These are phyloP conservation scores for Phoeniculus purpureus DNA, from an alignment of 2,797 vertebrate species.

Conservation along the genomic window DNA sequence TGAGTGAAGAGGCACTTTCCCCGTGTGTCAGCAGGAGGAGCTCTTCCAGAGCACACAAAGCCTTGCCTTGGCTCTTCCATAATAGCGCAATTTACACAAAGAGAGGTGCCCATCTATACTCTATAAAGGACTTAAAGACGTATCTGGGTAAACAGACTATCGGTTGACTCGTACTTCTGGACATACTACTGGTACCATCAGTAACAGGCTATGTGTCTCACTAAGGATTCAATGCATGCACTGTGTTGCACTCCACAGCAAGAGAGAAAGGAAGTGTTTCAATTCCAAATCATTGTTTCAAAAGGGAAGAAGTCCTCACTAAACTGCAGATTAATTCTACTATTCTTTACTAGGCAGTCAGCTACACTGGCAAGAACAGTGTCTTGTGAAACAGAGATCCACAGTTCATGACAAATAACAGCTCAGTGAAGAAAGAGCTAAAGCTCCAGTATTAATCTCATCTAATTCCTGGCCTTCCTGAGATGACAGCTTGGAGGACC, in stretches of 20 bases:
- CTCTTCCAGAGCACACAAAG: neutral
- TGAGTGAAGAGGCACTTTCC: neutral
- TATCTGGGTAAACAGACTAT: neutral
- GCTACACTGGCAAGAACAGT: neutral
- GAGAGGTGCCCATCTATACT: neutral
- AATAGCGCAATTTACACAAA: neutral
- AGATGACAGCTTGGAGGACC: neutral
- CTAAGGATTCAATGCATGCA: neutral
- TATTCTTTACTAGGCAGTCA: neutral
- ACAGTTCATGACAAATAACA: rapidly evolving
- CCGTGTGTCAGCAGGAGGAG: conserved; percentile 56
- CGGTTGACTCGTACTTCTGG: neutral
- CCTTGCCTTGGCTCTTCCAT: neutral
- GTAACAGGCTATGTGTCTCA: neutral
- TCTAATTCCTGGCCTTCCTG: neutral
- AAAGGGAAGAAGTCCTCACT: neutral
- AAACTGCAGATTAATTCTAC: neutral
- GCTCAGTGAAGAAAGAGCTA: neutral
- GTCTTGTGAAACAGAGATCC: neutral
- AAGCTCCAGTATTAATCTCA: neutral
- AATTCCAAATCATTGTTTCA: neutral
- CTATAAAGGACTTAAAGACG: neutral
- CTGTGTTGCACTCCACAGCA: rapidly evolving
- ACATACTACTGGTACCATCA: neutral
- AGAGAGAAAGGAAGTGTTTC: neutral